Evolutionary conservation across 2,113 vertebrate genomes (phyloP).

Genomic region (Progne subis): DNA sequence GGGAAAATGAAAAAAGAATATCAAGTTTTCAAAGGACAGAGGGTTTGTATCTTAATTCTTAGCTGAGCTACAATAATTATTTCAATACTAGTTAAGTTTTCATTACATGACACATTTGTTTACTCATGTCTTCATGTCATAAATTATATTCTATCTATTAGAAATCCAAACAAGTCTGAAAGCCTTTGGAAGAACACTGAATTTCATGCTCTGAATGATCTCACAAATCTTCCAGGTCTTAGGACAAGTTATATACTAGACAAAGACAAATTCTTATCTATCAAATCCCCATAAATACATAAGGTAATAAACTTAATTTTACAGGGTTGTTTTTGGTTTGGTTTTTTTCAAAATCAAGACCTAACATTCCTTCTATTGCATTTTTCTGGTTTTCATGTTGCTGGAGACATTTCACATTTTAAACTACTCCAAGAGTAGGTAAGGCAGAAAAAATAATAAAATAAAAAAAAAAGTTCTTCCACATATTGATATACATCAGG

Average conservation of each 20-base stretch:
- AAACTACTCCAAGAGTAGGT: neutral
- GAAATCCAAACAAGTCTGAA: neutral
- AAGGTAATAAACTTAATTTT: neutral
- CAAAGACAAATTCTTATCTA: neutral
- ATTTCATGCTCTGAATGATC: neutral
- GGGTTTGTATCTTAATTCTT: neutral
- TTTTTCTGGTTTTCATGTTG: neutral
- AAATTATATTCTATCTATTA: neutral
- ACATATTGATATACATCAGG: fast-evolving
- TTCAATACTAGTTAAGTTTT: neutral
- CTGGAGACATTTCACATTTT: neutral
- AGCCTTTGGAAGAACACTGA: neutral
- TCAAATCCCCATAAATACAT: neutral
- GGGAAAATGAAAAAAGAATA: neutral
- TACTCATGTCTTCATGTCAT: neutral
- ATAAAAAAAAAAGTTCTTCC: fast-evolving
- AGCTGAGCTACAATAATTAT: neutral
- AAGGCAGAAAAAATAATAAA: neutral
- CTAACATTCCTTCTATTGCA: neutral
- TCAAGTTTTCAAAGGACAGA: neutral
- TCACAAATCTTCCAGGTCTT: neutral
- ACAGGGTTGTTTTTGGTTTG: neutral
- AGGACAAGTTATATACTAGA: neutral
- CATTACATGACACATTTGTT: neutral
- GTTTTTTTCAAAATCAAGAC: neutral